Base-by-base conservation (phyloP, 1,140 invertebrate genomes). In the Microvelia longipes region DNA sequence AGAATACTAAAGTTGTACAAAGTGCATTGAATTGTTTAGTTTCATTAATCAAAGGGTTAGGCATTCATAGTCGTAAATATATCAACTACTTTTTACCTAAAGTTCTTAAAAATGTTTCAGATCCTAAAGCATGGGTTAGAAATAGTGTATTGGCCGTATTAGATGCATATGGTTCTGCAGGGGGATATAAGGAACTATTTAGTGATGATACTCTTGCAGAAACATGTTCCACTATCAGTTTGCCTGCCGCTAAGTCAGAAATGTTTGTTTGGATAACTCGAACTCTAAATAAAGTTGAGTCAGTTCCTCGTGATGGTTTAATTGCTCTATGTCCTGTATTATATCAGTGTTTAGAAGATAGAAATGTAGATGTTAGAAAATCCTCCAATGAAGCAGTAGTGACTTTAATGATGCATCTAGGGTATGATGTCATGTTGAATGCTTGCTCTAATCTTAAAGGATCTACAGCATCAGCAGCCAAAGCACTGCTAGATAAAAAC, bases 331-430 rank as follows among this genome's bases (percentile, higher is more conserved):
- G 96, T 66, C 89, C 91, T 0, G 80, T 85, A 74, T 79, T 97
- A n/a, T 93, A 88, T 79, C 83, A 84, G 50, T 92, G 92, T 78
- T 78, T 97, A 29, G 94, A 96, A 77, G 94, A 98, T 82, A 85
- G 95, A 61, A 93, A 90, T 79, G 88, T 87, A 0, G 94, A 96
- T 75, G 93, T 97, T 0, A 83, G 94, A 19, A 95, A 93, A 77
- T 92, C 90, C 76, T 90, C 93, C 19, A 87, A 89, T 71, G 94
- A 97, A 76, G 91, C 91, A 65, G 85, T 96, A 26, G 78, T 96
- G 28, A 93, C 93, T 5, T 88, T 95, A 73, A 97, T 97, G 94
- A 88, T 96, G 70, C 94, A 96, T 80, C 79, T 94, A 0, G 92
- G 93, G 2, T 96, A 90, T 75, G 91, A 94, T 62, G 73, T 82